Conservation (phyloP, 2,113 vertebrate species). For the Odobenus rosmarus region DNA sequence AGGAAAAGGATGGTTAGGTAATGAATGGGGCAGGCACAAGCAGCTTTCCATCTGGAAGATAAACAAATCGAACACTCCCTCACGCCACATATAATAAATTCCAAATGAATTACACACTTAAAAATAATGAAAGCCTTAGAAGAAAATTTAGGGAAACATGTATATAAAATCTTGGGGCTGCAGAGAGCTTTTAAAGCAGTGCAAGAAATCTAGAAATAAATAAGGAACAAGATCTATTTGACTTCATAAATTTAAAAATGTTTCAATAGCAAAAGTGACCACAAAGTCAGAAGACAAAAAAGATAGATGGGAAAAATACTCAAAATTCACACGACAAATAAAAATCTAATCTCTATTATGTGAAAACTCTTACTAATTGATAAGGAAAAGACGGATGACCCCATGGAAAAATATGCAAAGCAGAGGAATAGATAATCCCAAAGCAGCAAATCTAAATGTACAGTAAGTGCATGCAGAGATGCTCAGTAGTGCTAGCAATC, state of each 20-base stretch:
- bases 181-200: slow-evolving; percentile 10
- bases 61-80: background rate
- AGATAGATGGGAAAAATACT: background rate
- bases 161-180: background rate
- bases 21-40: background rate
- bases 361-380: background rate
- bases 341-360: background rate
- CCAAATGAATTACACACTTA: background rate
- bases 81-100: background rate
- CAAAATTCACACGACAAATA: background rate
- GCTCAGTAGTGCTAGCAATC: background rate
- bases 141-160: slow-evolving; percentile 9
- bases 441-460: background rate
- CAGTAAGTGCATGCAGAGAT: background rate
- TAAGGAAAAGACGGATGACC: background rate
- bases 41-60: background rate
- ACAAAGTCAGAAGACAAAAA: slow-evolving; percentile 32
- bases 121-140: background rate
- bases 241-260: slow-evolving; percentile 10
- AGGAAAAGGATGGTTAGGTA: background rate
- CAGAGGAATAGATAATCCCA: background rate
- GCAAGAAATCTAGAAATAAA: background rate
- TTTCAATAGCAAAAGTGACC: slow-evolving; percentile 1
- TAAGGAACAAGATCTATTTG: background rate
- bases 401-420: slow-evolving; percentile 12